Percentiles rank a stretch among this genome's conserved stretches.
phyloP scores from a whole-genome alignment of 2,888 invertebrate species.

The Macroteleia sp. region DNA sequence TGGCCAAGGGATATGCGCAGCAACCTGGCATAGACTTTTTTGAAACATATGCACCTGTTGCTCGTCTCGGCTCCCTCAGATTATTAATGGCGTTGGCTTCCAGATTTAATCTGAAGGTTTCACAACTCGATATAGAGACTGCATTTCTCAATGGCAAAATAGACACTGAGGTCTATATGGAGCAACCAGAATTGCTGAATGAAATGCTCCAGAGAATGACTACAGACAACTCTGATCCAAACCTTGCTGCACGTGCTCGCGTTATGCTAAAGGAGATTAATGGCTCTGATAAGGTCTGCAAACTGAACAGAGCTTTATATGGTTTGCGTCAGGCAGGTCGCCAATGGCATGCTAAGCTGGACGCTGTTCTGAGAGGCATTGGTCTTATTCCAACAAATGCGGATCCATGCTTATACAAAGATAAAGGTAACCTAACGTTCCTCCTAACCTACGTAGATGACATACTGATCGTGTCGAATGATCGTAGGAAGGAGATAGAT shows the following conservation, averaged over 20 bases:
- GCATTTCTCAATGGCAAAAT: background rate
- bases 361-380: background rate
- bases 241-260: background rate
- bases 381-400: background rate
- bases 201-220: background rate
- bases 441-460: background rate
- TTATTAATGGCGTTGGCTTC: background rate
- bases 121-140: background rate
- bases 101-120: background rate
- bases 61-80: background rate
- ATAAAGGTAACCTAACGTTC: background rate
- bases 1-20: conserved; percentile 62
- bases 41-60: conserved; percentile 3
- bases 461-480: conserved; percentile 11
- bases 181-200: background rate
- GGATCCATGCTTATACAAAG: background rate
- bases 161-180: background rate
- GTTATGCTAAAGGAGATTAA: background rate
- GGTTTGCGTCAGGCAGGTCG: background rate
- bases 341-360: background rate
- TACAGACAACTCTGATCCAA: background rate
- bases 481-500: background rate
- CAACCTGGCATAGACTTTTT: conserved; percentile 21
- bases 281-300: background rate
- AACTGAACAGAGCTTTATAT: background rate